These are phyloP conservation scores for Crocallis elinguaria DNA, from an alignment of 2,888 invertebrate species.

Conservation along the genomic window DNA sequence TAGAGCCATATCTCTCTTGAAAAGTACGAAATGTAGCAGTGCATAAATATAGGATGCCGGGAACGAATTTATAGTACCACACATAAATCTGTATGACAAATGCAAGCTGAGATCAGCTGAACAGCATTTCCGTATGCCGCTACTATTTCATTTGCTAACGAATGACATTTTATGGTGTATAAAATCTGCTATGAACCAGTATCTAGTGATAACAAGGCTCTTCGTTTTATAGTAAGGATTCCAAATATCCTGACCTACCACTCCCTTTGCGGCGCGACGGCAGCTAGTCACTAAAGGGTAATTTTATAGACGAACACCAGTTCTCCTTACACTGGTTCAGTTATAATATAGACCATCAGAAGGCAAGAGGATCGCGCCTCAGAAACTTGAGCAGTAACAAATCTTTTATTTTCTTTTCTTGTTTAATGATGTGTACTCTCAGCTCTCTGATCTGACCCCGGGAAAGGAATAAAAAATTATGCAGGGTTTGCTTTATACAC, in stretches of 20 bases:
- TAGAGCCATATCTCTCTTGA: not conserved
- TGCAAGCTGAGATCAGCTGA: slow-evolving; percentile 17
- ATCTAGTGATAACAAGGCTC: slow-evolving; percentile 60
- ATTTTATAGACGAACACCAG: slow-evolving; percentile 35
- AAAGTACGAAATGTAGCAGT: not conserved
- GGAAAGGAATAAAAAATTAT: slow-evolving; percentile 33
- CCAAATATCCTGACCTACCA: slow-evolving; percentile 43
- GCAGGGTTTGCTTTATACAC: slow-evolving; percentile 27
- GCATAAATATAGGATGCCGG: slow-evolving; percentile 13
- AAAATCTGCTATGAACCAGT: slow-evolving; percentile 51
- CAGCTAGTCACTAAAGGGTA: slow-evolving; percentile 35
- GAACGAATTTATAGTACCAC: slow-evolving; percentile 37
- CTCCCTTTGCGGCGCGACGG: slow-evolving; percentile 21
- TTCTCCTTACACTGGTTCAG: slow-evolving; percentile 37
- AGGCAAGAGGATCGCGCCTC: slow-evolving; percentile 48
- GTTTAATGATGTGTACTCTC: slow-evolving; percentile 49
- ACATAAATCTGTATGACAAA: slow-evolving; percentile 39
- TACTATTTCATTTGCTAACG: slow-evolving; percentile 54
- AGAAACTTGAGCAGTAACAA: slow-evolving; percentile 51
- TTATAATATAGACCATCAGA: slow-evolving; percentile 43
- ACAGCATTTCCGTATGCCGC: slow-evolving; percentile 42
- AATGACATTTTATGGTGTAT: slow-evolving; percentile 58
- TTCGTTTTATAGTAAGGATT: slow-evolving; percentile 44
- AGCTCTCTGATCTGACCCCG: slow-evolving; percentile 39
- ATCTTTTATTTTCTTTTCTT: slow-evolving; percentile 55